Evolutionary conservation across 2,113 vertebrate genomes (phyloP), one percentile per base, ranked within the genome.

Genomic region (Corapipo altera): DNA sequence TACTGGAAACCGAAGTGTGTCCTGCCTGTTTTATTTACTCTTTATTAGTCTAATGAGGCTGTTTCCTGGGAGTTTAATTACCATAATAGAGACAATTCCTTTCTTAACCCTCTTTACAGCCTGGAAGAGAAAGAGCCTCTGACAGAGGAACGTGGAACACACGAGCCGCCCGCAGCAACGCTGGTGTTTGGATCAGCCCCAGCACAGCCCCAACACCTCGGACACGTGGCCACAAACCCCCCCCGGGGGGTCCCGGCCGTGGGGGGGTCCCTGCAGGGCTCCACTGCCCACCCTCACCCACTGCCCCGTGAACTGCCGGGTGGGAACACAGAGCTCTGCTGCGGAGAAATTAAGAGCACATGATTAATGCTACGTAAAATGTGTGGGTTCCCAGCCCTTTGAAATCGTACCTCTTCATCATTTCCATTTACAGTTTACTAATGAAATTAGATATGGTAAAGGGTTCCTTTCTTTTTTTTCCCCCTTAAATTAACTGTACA

Each of bases 341-440:
- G 69, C 51, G 78, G 59, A 89, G 86, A 94, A 96, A 97, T 93
- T 78, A 95, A 93, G 95, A 97, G 93, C 97, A 93, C 79, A 76
- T 95, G 97, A 97, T 97, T 96, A 96, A 97, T 96, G 92, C 91
- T 91, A 94, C 65, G 70, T 78, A 88, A 96, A 97, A 91, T 76
- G 91, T 80, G 94, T 81, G 89, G 85, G 91, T 86, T 96, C 84
- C 77, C 65, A 94, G 88, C 67, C 86, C 95, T 97, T 97, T 97
- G 93, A 97, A 98, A 97, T 92, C 81, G 54, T 96, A 96, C 93
- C 96, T 95, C 92, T 95, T 95, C 90, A 84, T 96, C 96, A 96
- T 97, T 98, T 96, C 96, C 96, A 95, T 96, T 97, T 97, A 97
- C 93, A 97, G 95, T 97, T 98, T 97, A 96, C 97, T 98, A 98